Evolutionary conservation across 2,888 invertebrate species (phyloP), one percentile per base, ranked within the genome.

Genomic region (Metopia argyrocephala): DNA sequence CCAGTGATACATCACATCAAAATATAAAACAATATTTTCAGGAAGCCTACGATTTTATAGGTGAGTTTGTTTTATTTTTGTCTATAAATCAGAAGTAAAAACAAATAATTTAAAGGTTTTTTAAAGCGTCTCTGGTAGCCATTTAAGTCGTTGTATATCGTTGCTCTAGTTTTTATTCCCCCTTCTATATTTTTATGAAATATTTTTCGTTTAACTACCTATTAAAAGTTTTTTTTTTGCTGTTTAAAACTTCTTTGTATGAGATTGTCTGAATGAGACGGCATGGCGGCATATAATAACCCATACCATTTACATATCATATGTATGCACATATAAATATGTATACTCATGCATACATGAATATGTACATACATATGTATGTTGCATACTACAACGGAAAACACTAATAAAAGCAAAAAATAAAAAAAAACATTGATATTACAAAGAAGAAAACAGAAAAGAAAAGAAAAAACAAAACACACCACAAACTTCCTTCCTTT

Each of bases 11-110:
- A 83, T 94, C 94, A 64, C 94, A 95, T 87, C 96, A 96, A 90
- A 96, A 96, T 91, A 93, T 96, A 80, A 95, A 95, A 87, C 96
- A 96, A 92, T 96, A 96, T 92, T 96, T 96, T 91, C 95, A 95
- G 88, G 95, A 96, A 90, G 95, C 96, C 86, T 95, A 94, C 90
- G 94, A 94, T 87, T 96, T 96, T 90, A 96, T 96, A 87, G 96
- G 96, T 96, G 91, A 94, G 94, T 89, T 81, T 70, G n/a, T n/a
- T n/a, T n/a, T n/a, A n/a, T n/a, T n/a, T n/a, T n/a, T n/a, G n/a
- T n/a, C n/a, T n/a, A n/a, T n/a, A n/a, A n/a, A n/a, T n/a, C n/a
- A n/a, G n/a, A n/a, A n/a, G n/a, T n/a, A n/a, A n/a, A n/a, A n/a
- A n/a, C n/a, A n/a, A n/a, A n/a, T n/a, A n/a, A n/a, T n/a, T n/a